Conservation (phyloP, 1,140 invertebrate species). For the Diabrotica virgifera region DNA sequence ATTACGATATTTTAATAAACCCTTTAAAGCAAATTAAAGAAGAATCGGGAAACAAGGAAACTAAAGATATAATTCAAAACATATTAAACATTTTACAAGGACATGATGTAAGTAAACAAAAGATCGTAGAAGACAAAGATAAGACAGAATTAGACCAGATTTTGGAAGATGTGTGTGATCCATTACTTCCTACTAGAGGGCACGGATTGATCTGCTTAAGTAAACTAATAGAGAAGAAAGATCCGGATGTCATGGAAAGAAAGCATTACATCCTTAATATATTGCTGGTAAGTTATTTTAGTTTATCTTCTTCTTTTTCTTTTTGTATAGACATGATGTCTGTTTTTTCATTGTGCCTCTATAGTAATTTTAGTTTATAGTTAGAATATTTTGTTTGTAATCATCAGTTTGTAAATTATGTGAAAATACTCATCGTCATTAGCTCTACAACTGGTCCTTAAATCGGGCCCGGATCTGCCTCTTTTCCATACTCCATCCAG, state of each 20-base stretch:
- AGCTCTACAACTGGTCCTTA: no score
- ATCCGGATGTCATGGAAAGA: constrained; percentile 61
- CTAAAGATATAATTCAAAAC: constrained; percentile 25
- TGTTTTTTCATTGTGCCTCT: no score
- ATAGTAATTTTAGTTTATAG: constrained; percentile 8
- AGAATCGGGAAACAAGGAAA: constrained; percentile 31
- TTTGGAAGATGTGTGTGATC: constrained; percentile 66
- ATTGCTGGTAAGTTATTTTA: constrained; percentile 57
- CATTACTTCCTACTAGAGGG: constrained; percentile 73
- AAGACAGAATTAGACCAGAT: constrained; percentile 60
- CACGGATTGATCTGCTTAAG: constrained; percentile 74
- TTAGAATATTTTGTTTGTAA: no score
- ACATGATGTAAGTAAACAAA: constrained; percentile 16
- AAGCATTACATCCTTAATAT: constrained; percentile 67
- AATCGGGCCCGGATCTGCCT: no score
- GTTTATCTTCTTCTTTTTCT: no score
- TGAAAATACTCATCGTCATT: no score
- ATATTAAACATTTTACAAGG: constrained; percentile 19
- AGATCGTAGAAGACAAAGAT: constrained; percentile 33
- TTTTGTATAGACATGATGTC: no score
- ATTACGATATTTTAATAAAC: constrained; percentile 33
- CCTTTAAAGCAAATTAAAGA: constrained; percentile 30
- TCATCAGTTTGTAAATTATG: no score
- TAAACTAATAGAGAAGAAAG: constrained; percentile 66
- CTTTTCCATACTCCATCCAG: no score